These are phyloP conservation scores for Candidula unifasciata DNA, from an alignment of 2,888 invertebrate genomes.

Conservation along the genomic window DNA sequence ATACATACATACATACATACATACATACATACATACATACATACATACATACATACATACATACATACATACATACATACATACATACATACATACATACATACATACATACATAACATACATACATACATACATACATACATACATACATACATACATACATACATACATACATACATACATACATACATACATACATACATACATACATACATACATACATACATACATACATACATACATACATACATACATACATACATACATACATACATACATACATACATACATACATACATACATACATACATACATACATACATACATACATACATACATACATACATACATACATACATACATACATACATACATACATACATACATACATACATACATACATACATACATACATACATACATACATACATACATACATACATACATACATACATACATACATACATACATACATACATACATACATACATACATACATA, in stretches of 20 bases:
- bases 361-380: conserved; percentile 17
- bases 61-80: no score
- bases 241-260: no score
- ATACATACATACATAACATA: background rate
- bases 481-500: conserved; percentile 29
- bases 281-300: no score
- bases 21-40: no score
- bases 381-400: conserved; percentile 25
- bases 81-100: no score
- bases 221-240: no score
- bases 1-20: no score
- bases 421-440: conserved; percentile 17
- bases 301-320: no score
- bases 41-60: no score
- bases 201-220: no score
- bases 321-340: background rate
- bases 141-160: conserved; percentile 13
- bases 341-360: conserved; percentile 13
- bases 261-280: no score
- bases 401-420: conserved; percentile 28
- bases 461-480: conserved; percentile 34
- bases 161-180: conserved; percentile 15
- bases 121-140: background rate
- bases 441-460: conserved; percentile 14
- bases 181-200: no score